Percentiles rank a stretch among this genome's conserved stretches.
Evolutionary conservation across 2,888 invertebrate species (phyloP).

Genomic region (Drosophila neotestacea): DNA sequence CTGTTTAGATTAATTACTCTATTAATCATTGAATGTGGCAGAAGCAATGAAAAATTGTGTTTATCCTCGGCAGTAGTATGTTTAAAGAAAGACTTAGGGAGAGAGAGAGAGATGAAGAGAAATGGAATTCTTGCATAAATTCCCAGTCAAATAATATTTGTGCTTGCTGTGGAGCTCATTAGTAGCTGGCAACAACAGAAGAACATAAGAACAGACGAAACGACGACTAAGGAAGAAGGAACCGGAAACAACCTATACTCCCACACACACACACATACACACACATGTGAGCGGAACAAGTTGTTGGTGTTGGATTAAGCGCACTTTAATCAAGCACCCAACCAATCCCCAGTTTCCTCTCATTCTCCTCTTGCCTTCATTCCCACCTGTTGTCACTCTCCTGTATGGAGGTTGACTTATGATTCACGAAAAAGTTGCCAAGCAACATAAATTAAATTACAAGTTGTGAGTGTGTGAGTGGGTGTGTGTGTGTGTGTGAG

Average conservation of each 20-base stretch:
- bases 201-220: slow-evolving; percentile 6
- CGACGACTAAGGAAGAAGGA: slow-evolving; percentile 15
- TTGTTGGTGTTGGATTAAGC: slow-evolving; percentile 56
- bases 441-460: slow-evolving; percentile 76
- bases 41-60: slow-evolving; percentile 5
- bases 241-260: slow-evolving; percentile 41
- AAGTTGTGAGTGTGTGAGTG: slow-evolving; percentile 39
- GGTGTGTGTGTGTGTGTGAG: slow-evolving; percentile 8
- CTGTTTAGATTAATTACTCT: slow-evolving; percentile 11
- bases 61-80: neutral
- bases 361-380: slow-evolving; percentile 15
- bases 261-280: slow-evolving; percentile 11
- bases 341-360: neutral
- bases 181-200: slow-evolving; percentile 71
- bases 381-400: slow-evolving; percentile 54
- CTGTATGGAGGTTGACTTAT: slow-evolving; percentile 62
- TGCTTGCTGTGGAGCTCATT: slow-evolving; percentile 75
- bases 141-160: slow-evolving; percentile 74
- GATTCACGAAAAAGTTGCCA: slow-evolving; percentile 72
- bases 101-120: neutral
- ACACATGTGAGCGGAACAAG: slow-evolving; percentile 35
- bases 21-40: slow-evolving; percentile 12
- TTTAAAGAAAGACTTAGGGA: neutral
- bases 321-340: slow-evolving; percentile 51
- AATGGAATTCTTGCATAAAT: slow-evolving; percentile 63